Evolutionary conservation across 2,113 vertebrate species (phyloP), one percentile per base, ranked within the genome.

Genomic region (Myxocyprinus asiaticus): DNA sequence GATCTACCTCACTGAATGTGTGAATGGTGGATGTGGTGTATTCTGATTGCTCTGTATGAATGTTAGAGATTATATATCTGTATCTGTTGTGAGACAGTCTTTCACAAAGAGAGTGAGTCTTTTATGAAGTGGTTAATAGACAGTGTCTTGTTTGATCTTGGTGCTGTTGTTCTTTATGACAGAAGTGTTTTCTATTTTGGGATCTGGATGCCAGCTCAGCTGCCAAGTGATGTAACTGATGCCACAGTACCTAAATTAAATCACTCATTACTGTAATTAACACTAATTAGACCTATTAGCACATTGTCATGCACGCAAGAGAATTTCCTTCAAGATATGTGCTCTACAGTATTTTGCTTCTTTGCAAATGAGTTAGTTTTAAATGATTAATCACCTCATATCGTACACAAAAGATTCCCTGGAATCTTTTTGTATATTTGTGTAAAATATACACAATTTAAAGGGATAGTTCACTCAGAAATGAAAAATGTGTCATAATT

Each of bases 221-320:
- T 33, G 22, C 56, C 55, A 63, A 74, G 48, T 59, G 63, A 59
- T 77, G 51, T 33, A 33, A 33, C 22, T 33, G 22, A 33, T 33
- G 1, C 22, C 22, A 33, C 22, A 33, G 22, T 44, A 33, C 47
- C 51, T 7, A 77, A 80, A 73, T 85, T 50, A 56, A 63, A 63
- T 77, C 51, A 69, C 43, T 73, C n/a, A 45, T 73, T 80, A 80
- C 51, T 7, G 64, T 80, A 73, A 80, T 85, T 67, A 62, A 42
- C 62, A 9, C 59, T 79, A 82, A 79, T 77, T 77, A 77, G 10
- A 48, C 33, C 22, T 65, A 53, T 77, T 67, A 76, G 65, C 44
- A 74, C 65, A 68, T 58, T 72, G 72, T 45, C 56, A 43, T 53
- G 14, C 48, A 43, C 67, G 55, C 76, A 47, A 12, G 69, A 15